phyloP scores from a whole-genome alignment of 1,140 invertebrate genomes.

The Drosophila murphyi region DNA sequence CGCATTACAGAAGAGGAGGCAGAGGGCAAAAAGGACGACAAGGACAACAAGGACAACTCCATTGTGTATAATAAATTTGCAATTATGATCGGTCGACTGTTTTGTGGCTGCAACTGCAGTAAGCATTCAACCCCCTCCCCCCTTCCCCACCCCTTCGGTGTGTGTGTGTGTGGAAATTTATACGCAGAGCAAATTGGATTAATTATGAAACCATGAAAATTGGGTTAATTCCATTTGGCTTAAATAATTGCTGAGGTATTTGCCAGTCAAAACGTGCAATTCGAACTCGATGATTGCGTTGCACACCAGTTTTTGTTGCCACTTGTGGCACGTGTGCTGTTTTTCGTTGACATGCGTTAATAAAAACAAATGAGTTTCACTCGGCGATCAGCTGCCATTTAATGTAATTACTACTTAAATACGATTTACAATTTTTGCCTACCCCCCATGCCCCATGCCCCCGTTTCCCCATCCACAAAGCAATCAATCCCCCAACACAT shows the following conservation, averaged over 20 bases:
- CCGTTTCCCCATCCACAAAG: not conserved
- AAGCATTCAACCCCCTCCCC: not conserved
- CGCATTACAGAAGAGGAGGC: not conserved
- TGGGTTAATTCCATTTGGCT: slow-evolving; percentile 76
- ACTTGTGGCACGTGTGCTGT: slow-evolving; percentile 33
- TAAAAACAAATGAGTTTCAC: slow-evolving; percentile 76
- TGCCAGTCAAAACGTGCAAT: slow-evolving; percentile 17
- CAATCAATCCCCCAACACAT: slow-evolving; percentile 22
- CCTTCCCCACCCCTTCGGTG: not conserved
- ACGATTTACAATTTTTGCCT: slow-evolving; percentile 50
- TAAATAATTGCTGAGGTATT: slow-evolving; percentile 66
- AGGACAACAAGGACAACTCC: slow-evolving; percentile 48
- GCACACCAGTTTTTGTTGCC: not conserved
- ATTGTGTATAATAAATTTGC: slow-evolving; percentile 77
- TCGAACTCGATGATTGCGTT: not conserved
- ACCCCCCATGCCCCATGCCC: no score
- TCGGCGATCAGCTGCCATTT: slow-evolving; percentile 70
- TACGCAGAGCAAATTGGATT: slow-evolving; percentile 74
- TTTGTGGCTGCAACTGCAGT: slow-evolving; percentile 2
- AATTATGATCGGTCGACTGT: slow-evolving; percentile 66
- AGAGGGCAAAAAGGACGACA: not conserved
- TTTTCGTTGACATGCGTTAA: slow-evolving; percentile 61
- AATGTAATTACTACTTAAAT: slow-evolving; percentile 82
- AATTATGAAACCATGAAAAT: slow-evolving; percentile 81
- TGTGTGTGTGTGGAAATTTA: slow-evolving; percentile 41